phyloP scores from a whole-genome alignment of 2,797 vertebrate genomes.

The Neomorphus geoffroyi region DNA sequence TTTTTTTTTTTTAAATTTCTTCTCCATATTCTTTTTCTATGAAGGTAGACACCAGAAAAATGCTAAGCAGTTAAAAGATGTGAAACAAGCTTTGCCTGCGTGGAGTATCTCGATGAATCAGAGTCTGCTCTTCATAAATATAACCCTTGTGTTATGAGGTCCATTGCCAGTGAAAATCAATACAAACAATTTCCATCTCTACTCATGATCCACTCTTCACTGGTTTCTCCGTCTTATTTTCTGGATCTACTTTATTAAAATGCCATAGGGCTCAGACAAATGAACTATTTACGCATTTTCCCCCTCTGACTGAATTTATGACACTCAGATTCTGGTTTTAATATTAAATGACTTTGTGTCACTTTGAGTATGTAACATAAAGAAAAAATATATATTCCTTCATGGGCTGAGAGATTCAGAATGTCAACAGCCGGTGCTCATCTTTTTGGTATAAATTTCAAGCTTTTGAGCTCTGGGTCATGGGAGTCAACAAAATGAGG shows the following conservation, averaged over 20 bases:
- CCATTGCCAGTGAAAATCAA: slow-evolving; percentile 82
- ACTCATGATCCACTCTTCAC: slow-evolving; percentile 73
- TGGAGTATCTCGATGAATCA: slow-evolving; percentile 37
- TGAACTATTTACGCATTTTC: slow-evolving; percentile 20
- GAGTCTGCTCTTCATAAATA: slow-evolving; percentile 76
- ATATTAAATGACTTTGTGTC: slow-evolving; percentile 20
- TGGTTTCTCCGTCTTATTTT: slow-evolving; percentile 76
- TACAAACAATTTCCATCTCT: slow-evolving; percentile 84
- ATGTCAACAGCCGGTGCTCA: neutral
- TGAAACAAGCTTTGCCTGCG: neutral
- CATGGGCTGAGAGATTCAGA: neutral
- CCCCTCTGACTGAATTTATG: neutral
- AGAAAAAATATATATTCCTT: neutral
- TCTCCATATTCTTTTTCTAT: neutral
- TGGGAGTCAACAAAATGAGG: slow-evolving; percentile 36
- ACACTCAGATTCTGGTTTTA: slow-evolving; percentile 1
- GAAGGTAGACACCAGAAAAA: neutral
- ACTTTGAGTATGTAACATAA: neutral
- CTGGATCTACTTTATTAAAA: slow-evolving; percentile 76
- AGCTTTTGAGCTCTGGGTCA: slow-evolving; percentile 26
- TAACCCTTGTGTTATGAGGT: slow-evolving; percentile 77
- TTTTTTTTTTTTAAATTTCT: neutral
- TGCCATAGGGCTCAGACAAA: slow-evolving; percentile 53
- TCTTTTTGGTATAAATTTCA: slow-evolving; percentile 14
- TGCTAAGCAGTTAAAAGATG: neutral